Conservation (phyloP, 2,113 vertebrate species). For the Coturnix japonica region DNA sequence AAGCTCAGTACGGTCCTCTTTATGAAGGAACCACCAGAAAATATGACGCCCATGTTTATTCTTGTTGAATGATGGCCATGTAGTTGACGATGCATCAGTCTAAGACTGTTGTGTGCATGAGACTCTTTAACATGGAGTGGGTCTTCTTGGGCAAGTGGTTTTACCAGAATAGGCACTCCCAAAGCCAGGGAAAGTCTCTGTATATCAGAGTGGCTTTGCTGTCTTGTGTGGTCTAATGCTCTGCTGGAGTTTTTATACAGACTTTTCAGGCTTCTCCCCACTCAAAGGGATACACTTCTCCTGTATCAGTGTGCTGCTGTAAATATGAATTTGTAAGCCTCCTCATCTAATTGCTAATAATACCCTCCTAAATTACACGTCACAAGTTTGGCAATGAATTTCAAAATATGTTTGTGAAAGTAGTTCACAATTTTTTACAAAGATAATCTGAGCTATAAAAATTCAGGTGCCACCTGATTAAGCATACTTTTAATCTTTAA, state of each 20-base stretch:
- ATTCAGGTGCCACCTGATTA: not conserved
- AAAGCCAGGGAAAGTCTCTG: fast-evolving
- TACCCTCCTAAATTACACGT: not conserved
- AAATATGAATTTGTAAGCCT: not conserved
- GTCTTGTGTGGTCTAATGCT: not conserved
- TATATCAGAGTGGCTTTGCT: not conserved
- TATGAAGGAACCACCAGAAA: not conserved
- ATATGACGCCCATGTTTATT: not conserved
- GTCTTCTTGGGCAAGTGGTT: not conserved
- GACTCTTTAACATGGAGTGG: not conserved
- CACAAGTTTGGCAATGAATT: not conserved
- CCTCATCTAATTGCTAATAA: not conserved
- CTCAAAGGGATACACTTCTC: not conserved
- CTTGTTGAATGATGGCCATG: not conserved
- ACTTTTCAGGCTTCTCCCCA: not conserved
- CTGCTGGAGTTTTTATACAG: not conserved
- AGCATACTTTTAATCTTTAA: not conserved
- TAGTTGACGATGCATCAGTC: not conserved
- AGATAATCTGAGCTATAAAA: not conserved
- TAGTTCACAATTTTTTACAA: not conserved
- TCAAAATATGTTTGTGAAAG: not conserved
- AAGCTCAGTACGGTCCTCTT: not conserved
- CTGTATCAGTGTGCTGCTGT: not conserved
- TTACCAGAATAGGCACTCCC: not conserved
- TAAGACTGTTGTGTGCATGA: not conserved